phyloP scores from a whole-genome alignment of 1,140 invertebrate species.

The Rhyzopertha dominica region DNA sequence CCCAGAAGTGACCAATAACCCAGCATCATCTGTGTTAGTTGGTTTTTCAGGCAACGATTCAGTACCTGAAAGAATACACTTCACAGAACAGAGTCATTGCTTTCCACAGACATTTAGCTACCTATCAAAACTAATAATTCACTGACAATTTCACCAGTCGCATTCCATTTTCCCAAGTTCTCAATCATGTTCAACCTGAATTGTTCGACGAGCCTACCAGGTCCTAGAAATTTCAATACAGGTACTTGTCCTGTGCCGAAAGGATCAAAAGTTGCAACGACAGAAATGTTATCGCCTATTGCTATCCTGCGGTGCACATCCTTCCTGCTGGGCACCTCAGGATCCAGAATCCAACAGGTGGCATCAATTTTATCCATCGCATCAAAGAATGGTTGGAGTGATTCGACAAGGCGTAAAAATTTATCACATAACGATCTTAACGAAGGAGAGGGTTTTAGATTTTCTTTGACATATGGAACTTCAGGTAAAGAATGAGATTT shows the following conservation, averaged over 20 bases:
- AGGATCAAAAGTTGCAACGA: slow-evolving; percentile 34
- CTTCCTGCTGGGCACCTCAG: slow-evolving; percentile 40
- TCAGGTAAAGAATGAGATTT: slow-evolving; percentile 26
- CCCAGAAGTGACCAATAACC: slow-evolving; percentile 21
- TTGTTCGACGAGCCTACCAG: slow-evolving; percentile 23
- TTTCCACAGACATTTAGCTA: slow-evolving; percentile 14
- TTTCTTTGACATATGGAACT: slow-evolving; percentile 12
- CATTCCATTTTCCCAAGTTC: slow-evolving; percentile 33
- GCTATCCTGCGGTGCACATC: slow-evolving; percentile 43
- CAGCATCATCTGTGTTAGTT: background rate
- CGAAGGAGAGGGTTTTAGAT: slow-evolving; percentile 14
- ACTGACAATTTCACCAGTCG: slow-evolving; percentile 24
- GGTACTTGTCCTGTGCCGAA: slow-evolving; percentile 26
- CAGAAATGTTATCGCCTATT: slow-evolving; percentile 35
- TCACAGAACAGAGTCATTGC: background rate
- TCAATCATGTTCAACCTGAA: slow-evolving; percentile 20
- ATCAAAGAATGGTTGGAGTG: slow-evolving; percentile 46
- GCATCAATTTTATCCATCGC: slow-evolving; percentile 45
- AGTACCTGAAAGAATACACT: slow-evolving; percentile 17
- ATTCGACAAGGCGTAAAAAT: slow-evolving; percentile 25
- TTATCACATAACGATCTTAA: slow-evolving; percentile 26
- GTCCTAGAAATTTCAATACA: slow-evolving; percentile 37
- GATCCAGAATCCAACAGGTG: slow-evolving; percentile 47
- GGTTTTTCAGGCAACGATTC: slow-evolving; percentile 28
- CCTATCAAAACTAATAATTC: slow-evolving; percentile 36